Evolutionary conservation across 2,113 vertebrate genomes (phyloP), one percentile per base, ranked within the genome.

Genomic region (Eclectus roratus): DNA sequence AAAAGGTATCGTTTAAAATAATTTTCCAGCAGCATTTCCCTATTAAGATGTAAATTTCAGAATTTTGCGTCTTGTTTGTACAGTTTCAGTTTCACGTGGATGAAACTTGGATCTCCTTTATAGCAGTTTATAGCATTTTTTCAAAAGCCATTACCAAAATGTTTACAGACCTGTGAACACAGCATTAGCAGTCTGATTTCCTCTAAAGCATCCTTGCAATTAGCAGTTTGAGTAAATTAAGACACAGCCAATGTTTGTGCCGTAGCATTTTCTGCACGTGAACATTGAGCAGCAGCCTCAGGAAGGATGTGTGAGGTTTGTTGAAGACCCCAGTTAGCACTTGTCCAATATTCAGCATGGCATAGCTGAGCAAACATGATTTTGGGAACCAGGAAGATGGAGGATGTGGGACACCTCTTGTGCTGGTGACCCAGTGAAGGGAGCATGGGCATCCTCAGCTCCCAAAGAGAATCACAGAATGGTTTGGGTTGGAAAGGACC

Each of bases 331-430:
- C 10, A 1, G 13, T 23, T 69, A 82, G 10, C 71, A 43, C 10
- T 23, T 47, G 12, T 69, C 37, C 19, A 17, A 20, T 35, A 35
- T 27, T 76, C 20, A 49, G 10, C 0, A 0, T 72, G 41, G 24
- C 11, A 13, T 25, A 58, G 41, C 27, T 33, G 80, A 74, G 21
- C 25, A 41, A 80, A 41, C 18, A 3, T 10, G 52, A 29, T 27
- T 43, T 52, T 31, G 35, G 37, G 70, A 60, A 61, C 10, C 2
- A 15, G 35, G 58, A 47, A 39, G 23, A 31, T 4, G 10, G 19
- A 60, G 39, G 7, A 16, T 19, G 24, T 0, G 3, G 21, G 39
- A 55, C 8, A 9, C 12, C 9, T 70, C 37, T 33, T 0, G 0
- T n/a, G 73, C 16, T 71, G 63, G 39, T 55, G 50, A 28, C 35